Base-by-base conservation (phyloP, 2,113 vertebrate species). In the Emydocephalus ijimae region DNA sequence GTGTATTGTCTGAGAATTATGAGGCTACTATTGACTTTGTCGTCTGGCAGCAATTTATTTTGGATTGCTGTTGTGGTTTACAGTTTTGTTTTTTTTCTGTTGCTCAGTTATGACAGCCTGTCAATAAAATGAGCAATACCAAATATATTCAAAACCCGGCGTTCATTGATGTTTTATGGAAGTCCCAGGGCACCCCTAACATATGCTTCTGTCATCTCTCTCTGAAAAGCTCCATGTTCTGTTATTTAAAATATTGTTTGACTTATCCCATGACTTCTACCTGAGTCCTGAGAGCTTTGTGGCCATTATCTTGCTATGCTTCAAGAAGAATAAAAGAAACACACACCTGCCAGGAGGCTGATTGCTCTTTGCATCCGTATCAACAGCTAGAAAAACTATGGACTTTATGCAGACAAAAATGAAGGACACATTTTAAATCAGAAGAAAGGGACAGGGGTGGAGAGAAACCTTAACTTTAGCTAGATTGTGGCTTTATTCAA, bases 21-120 rank as follows among this genome's bases (percentile, higher is more conserved):
- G 56, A 1, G 87, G 43, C 69, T 1, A 8, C 11, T 34, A 93
- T 1, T 93, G 95, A 92, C 93, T 91, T 39, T 74, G 45, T 9
- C 54, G 90, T 87, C 92, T 1, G 4, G 90, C 94, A 95, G 94
- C 87, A 91, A 94, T 94, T 95, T 93, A 94, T 94, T 95, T 92
- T 88, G 20, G 54, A 90, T 92, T 96, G 92, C 92, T 94, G 91
- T 81, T 94, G 74, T 93, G 95, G 93, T 91, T 48, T 94, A 94
- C 0, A 0, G 91, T 43, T 92, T 93, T 96, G 0, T 91, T 94
- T 91, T 50, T 50, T 50, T 87, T 48, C 59, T 81, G 43, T 90
- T 94, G 93, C 89, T 59, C 6, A 5, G 18, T 89, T 94, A 86
- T 88, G 89, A 94, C 92, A 96, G 92, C 34, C 92, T 90, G 74